phyloP scores from a whole-genome alignment of 1,140 invertebrate genomes.

The Ceratina calcarata region DNA sequence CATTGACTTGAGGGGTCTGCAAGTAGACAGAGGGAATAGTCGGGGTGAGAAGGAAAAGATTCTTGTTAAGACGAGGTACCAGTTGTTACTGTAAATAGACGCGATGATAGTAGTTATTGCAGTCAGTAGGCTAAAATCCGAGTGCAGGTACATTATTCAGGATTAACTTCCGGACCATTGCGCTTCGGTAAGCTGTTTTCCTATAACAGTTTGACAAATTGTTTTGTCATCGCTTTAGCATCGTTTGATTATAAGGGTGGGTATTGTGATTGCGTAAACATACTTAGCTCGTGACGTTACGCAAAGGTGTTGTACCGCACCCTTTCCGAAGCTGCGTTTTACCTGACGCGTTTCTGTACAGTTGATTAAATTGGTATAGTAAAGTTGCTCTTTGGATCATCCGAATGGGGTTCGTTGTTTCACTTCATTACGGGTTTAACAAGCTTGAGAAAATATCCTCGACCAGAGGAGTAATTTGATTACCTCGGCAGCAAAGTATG shows the following conservation, averaged over 20 bases:
- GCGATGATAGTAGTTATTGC: not conserved
- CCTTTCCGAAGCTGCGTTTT: not conserved
- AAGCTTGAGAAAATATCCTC: not conserved
- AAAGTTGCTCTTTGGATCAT: not conserved
- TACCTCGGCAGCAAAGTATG: not conserved
- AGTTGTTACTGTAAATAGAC: not conserved
- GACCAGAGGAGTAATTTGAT: not conserved
- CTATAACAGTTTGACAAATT: not conserved
- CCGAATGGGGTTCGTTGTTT: not conserved
- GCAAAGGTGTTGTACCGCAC: conserved; percentile 35
- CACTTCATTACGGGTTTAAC: not conserved
- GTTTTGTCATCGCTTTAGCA: not conserved
- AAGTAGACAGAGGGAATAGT: too few relatives aligned
- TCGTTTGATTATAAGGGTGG: not conserved
- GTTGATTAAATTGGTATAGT: conserved; percentile 5
- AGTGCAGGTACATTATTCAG: not conserved
- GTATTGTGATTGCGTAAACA: conserved; percentile 6
- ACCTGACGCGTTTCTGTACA: not conserved
- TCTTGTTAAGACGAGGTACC: too few relatives aligned
- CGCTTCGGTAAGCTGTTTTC: not conserved
- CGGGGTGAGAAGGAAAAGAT: too few relatives aligned
- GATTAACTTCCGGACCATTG: not conserved
- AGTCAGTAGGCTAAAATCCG: not conserved
- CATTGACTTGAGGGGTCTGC: too few relatives aligned
- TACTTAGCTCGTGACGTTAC: not conserved